Conservation (phyloP, 2,888 invertebrate species). For the Amblyjoppa proteus region DNA sequence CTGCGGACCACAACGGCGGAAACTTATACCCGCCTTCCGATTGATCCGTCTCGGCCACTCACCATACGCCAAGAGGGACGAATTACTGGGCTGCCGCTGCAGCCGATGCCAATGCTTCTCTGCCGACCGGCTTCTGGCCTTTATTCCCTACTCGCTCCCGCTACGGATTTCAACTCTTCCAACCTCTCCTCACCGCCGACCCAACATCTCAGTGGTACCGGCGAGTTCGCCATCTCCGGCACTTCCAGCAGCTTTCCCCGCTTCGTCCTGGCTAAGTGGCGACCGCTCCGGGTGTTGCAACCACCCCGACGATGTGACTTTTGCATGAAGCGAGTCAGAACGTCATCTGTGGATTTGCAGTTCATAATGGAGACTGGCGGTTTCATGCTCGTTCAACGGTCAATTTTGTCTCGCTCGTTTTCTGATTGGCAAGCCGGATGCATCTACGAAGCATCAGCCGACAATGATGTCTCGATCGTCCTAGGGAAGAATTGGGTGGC, state of each 20-base stretch:
- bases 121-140: slow-evolving; percentile 39
- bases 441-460: slow-evolving; percentile 41
- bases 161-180: slow-evolving; percentile 37
- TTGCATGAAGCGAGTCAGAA: slow-evolving; percentile 24
- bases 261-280: slow-evolving; percentile 41
- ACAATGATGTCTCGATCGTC: slow-evolving; percentile 20
- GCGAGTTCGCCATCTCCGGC: not conserved
- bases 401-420: not conserved
- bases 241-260: slow-evolving; percentile 29
- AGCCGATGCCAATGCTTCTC: slow-evolving; percentile 68
- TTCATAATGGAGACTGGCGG: slow-evolving; percentile 16
- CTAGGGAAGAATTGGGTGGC: slow-evolving; percentile 3
- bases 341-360: slow-evolving; percentile 30
- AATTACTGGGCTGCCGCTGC: slow-evolving; percentile 77
- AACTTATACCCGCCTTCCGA: slow-evolving; percentile 84
- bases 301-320: slow-evolving; percentile 25
- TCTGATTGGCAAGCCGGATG: slow-evolving; percentile 35
- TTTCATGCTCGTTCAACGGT: not conserved
- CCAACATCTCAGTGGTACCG: not conserved
- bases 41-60: slow-evolving; percentile 84
- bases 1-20: slow-evolving; percentile 82
- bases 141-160: slow-evolving; percentile 30
- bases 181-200: not conserved
- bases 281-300: slow-evolving; percentile 26
- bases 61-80: slow-evolving; percentile 83